Evolutionary conservation across 2,113 vertebrate genomes (phyloP), one percentile per base, ranked within the genome.

Genomic region (Phainopepla nitens): DNA sequence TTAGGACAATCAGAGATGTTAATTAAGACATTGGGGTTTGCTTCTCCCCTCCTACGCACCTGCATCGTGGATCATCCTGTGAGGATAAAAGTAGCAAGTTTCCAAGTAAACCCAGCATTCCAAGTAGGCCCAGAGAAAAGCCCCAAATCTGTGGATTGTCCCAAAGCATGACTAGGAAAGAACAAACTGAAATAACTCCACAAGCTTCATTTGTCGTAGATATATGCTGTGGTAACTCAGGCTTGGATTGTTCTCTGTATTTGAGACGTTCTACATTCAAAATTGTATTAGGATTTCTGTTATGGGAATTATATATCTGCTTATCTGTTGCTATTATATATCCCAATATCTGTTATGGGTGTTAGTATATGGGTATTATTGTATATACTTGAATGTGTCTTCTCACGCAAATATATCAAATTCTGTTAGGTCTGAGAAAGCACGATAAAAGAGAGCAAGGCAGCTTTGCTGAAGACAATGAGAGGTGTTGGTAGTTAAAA

Each of bases 401-500:
- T 82, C 58, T 62, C 29, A 71, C 56, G 27, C 24, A 68, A 47
- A 64, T 82, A 24, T 51, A 64, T 42, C 57, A 29, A 42, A 23
- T 93, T 96, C 28, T 93, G 24, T 95, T 87, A 81, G 13, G 33
- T 60, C 72, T 93, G 64, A 92, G 35, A 90, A 96, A 95, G 42
- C 87, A 39, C 64, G 33, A 79, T 92, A 94, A 92, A 97, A 94
- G 62, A 62, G 66, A 93, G 83, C 4, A 10, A 71, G 66, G 57
- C 54, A 88, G 62, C 88, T 97, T 97, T 76, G 65, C 73, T 96
- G 84, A 95, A 93, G 44, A 76, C 73, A 94, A 21, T 94, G 79
- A 91, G 95, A 97, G 88, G 90, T 97, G 90, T 87, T 83, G 88
- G 94, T 86, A 87, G 65, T 95, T 96, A 69, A 97, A 96, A n/a